phyloP scores from a whole-genome alignment of 2,888 invertebrate species.

The Acrocera orbiculus region DNA sequence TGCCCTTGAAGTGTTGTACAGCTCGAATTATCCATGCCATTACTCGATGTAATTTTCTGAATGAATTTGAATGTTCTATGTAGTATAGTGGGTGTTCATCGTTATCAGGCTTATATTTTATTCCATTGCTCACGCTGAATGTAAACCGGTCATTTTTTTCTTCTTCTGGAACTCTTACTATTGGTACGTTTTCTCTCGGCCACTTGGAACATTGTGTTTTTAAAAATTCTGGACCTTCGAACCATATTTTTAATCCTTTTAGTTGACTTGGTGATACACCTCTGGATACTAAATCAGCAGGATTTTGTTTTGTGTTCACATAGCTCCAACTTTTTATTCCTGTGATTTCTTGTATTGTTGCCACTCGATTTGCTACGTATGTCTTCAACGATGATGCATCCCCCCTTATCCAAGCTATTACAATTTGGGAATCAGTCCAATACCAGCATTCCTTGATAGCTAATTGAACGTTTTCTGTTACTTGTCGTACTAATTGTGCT shows the following conservation, averaged over 20 bases:
- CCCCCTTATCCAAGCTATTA: neutral
- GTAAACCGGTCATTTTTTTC: too few species aligned
- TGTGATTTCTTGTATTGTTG: conserved; percentile 7
- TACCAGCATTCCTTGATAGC: neutral
- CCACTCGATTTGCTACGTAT: conserved; percentile 12
- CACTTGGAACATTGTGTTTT: neutral
- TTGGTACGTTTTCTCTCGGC: neutral
- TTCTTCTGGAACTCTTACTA: too few species aligned
- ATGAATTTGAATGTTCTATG: neutral
- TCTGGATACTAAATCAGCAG: conserved; percentile 11
- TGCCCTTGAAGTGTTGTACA: too few species aligned
- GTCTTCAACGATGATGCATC: neutral
- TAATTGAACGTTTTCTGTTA: neutral
- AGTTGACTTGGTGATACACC: conserved; percentile 8
- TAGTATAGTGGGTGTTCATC: too few species aligned
- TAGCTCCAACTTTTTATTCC: conserved; percentile 7
- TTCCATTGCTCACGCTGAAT: too few species aligned
- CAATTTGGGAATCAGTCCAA: conserved; percentile 6
- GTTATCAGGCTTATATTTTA: too few species aligned
- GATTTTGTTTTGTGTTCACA: conserved; percentile 7
- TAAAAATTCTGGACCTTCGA: conserved; percentile 10
- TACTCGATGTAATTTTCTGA: neutral
- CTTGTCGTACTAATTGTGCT: neutral
- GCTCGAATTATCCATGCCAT: neutral
- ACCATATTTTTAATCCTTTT: conserved; percentile 8